phyloP scores from a whole-genome alignment of 2,797 vertebrate species.

The Xerus rutilus region DNA sequence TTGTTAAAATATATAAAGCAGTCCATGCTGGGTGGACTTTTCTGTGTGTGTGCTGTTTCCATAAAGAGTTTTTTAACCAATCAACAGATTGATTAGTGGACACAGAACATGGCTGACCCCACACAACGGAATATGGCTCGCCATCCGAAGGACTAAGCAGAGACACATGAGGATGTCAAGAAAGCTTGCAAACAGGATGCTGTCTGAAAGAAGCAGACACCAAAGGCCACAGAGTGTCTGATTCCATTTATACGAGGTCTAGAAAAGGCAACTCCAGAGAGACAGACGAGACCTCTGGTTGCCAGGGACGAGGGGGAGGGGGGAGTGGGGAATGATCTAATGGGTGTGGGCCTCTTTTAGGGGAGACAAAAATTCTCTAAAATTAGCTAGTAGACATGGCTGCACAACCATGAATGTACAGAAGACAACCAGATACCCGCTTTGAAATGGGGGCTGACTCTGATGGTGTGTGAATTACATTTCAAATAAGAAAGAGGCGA shows the following conservation, averaged over 20 bases:
- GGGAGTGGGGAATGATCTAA: neutral
- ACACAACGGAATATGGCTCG: neutral
- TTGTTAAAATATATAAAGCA: too few species aligned
- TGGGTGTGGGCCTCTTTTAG: neutral
- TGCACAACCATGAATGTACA: too few species aligned
- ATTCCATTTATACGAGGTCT: neutral
- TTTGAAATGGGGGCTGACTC: neutral
- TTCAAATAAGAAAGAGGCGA: neutral
- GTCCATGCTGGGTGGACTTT: fast-evolving
- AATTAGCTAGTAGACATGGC: neutral
- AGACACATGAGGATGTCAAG: fast-evolving
- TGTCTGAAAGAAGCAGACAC: neutral
- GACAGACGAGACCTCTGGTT: neutral
- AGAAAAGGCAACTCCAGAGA: neutral
- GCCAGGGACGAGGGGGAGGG: neutral
- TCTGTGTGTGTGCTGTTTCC: neutral
- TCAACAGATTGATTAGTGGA: too few species aligned
- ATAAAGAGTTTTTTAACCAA: neutral
- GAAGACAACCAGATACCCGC: neutral
- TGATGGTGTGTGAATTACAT: neutral
- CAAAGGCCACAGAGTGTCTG: neutral
- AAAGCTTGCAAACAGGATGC: neutral
- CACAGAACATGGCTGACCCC: neutral
- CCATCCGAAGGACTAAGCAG: too few species aligned
- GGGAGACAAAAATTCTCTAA: neutral